A percentile compares a stretch with the other conserved stretches of the same genome.
Evolutionary conservation across 2,888 invertebrate species (phyloP).

Genomic region (Heteromyza rotundicornis): DNA sequence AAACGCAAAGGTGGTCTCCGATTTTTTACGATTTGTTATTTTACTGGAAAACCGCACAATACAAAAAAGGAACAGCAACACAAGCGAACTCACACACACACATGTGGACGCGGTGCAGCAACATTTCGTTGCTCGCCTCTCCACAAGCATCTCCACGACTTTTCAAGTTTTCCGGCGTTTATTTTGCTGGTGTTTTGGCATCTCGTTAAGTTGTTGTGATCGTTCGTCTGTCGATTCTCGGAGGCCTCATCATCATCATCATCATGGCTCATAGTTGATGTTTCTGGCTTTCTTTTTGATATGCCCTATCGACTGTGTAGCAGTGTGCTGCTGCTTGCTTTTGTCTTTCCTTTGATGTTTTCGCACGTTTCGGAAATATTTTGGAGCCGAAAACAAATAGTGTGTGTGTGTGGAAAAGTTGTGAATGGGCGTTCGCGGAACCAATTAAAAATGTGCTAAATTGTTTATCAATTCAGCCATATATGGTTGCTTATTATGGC

Average conservation of each 20-base stretch:
- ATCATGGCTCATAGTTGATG: no score
- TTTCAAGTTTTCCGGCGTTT: constrained; percentile 1
- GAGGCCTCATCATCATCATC: no score
- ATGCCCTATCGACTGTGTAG: no score
- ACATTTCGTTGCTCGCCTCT: no score
- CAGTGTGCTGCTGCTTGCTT: background rate
- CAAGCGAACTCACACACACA: background rate
- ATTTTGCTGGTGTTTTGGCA: constrained; percentile 32
- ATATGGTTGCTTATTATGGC: constrained; percentile 8
- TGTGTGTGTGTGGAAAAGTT: constrained; percentile 44
- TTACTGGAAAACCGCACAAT: constrained; percentile 34
- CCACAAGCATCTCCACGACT: no score
- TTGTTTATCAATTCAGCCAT: background rate
- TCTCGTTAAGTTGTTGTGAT: constrained; percentile 36
- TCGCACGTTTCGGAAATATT: constrained; percentile 49
- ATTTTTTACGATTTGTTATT: constrained; percentile 37
- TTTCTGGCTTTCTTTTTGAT: no score
- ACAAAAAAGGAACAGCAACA: background rate
- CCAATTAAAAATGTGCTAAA: constrained; percentile 40
- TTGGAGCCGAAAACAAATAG: constrained; percentile 33
- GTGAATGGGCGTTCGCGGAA: constrained; percentile 49
- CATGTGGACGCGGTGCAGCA: background rate
- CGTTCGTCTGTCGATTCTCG: background rate
- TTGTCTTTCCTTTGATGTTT: constrained; percentile 51
- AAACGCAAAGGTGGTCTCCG: constrained; percentile 29